These are phyloP conservation scores for Drosophila macrothrix DNA, from an alignment of 2,888 invertebrate species.

Conservation along the genomic window DNA sequence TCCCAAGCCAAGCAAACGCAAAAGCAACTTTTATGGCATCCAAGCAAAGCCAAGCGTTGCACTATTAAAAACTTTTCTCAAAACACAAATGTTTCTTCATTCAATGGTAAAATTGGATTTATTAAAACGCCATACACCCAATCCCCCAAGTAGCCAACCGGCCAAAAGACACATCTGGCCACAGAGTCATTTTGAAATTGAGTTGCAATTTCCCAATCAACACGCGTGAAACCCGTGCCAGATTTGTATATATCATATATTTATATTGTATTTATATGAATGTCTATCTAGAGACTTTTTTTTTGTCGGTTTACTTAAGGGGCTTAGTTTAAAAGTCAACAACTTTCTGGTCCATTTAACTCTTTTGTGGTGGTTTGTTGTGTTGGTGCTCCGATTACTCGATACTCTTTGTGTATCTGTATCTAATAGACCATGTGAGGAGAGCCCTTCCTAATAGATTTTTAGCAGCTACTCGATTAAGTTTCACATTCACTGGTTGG, in stretches of 20 bases:
- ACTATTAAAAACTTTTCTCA: constrained; percentile 74
- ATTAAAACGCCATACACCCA: constrained; percentile 33
- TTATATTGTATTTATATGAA: neutral
- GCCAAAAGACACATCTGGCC: constrained; percentile 1
- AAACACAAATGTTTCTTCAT: constrained; percentile 48
- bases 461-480: constrained; percentile 49
- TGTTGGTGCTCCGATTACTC: constrained; percentile 26
- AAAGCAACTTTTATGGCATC: constrained; percentile 58
- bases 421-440: constrained; percentile 31
- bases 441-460: constrained; percentile 42
- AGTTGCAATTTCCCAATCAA: constrained; percentile 14
- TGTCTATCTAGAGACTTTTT: neutral
- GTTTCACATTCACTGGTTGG: constrained; percentile 26
- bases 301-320: constrained; percentile 6
- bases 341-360: constrained; percentile 56
- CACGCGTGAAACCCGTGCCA: neutral
- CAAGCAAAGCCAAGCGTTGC: constrained; percentile 67
- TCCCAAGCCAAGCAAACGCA: constrained; percentile 16
- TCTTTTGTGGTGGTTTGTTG: constrained; percentile 57
- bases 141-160: neutral
- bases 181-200: constrained; percentile 6
- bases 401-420: constrained; percentile 20
- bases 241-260: neutral
- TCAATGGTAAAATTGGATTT: constrained; percentile 73
- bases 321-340: constrained; percentile 48